A percentile compares a stretch with the other conserved stretches of the same genome.
Evolutionary conservation across 2,113 vertebrate genomes (phyloP).

Genomic region (Mystacornis crossleyi): DNA sequence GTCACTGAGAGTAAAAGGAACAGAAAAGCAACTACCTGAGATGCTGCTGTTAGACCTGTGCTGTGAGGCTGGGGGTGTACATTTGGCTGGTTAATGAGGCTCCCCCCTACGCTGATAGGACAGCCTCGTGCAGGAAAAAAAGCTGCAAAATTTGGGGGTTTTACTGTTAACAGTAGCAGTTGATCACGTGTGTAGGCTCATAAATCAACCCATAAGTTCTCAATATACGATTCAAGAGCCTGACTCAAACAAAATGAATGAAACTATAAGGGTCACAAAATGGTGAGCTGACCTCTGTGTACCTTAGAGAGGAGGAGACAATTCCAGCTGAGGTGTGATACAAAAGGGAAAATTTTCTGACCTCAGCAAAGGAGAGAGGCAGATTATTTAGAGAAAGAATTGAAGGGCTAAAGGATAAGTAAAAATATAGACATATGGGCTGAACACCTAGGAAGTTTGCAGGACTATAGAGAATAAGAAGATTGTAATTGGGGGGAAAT

Average conservation of each 20-base stretch:
- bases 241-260: background rate
- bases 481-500: background rate
- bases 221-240: background rate
- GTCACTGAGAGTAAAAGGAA: conserved; percentile 27
- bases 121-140: background rate
- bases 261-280: background rate
- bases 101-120: background rate
- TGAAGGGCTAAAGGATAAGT: background rate
- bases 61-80: background rate
- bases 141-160: background rate
- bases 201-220: background rate
- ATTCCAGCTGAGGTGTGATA: background rate
- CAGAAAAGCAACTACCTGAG: background rate
- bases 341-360: background rate
- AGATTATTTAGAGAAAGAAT: background rate
- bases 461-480: background rate
- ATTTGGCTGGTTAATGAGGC: background rate
- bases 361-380: background rate
- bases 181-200: background rate
- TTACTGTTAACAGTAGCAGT: background rate
- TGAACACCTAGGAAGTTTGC: background rate
- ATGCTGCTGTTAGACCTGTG: background rate
- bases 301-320: background rate
- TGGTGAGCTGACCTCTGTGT: background rate
- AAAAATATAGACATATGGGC: background rate